Percentiles rank a stretch among this genome's conserved stretches.
These are phyloP conservation scores for Avahi laniger DNA, from an alignment of 2,797 vertebrate genomes.

Conservation along the genomic window DNA sequence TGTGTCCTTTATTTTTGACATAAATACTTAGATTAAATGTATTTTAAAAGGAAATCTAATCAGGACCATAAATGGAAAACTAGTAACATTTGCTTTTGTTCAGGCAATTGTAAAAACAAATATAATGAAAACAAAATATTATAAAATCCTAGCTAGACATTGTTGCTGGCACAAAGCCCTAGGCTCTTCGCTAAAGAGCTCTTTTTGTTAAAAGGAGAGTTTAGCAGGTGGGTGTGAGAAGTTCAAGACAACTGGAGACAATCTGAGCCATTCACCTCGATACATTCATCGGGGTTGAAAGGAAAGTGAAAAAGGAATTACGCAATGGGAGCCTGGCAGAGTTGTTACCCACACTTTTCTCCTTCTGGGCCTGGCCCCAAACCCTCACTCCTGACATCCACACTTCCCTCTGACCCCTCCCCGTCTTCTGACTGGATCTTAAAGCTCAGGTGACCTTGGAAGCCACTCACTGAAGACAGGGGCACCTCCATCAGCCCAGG, in stretches of 20 bases:
- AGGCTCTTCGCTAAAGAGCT: neutral
- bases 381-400: neutral
- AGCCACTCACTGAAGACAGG: neutral
- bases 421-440: neutral
- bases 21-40: neutral
- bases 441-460: neutral
- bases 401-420: neutral
- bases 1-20: neutral
- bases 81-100: neutral
- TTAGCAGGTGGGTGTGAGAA: neutral
- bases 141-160: neutral
- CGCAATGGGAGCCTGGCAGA: neutral
- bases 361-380: neutral
- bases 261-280: neutral
- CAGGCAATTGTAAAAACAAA: neutral
- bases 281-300: neutral
- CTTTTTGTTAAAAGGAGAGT: neutral
- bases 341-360: neutral
- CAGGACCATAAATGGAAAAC: neutral
- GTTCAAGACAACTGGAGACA: neutral
- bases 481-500: neutral
- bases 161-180: too few species aligned
- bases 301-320: neutral
- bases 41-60: neutral
- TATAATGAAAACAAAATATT: neutral